Evolutionary conservation across 2,888 invertebrate genomes (phyloP), one percentile per base, ranked within the genome.

Genomic region (Cosmorhoe ocellata): DNA sequence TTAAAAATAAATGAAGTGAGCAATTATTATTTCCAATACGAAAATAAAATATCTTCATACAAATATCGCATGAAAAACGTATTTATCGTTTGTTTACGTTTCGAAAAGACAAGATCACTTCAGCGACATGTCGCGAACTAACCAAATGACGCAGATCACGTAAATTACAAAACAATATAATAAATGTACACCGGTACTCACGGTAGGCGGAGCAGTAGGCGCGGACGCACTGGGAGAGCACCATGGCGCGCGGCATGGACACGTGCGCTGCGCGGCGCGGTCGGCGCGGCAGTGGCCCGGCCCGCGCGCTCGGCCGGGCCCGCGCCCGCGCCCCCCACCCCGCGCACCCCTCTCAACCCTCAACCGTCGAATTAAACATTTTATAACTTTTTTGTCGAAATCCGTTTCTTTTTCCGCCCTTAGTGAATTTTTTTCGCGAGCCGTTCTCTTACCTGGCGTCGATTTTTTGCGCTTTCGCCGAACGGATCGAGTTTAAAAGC

Each of bases 341-440:
- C 22, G 51, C 51, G 24, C 56, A 46, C 66, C 49, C 65, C 53
- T 22, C 74, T 63, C 68, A 56, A 69, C 70, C 71, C 68, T 66
- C 77, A 69, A 75, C 77, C 74, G 74, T 69, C 76, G 84, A 85
- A 88, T 89, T 85, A 80, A 81, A 84, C 71, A 76, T 80, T 81
- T 74, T 62, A 54, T 46, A 68, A 82, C 81, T 87, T 89, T 87
- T 89, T 89, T 88, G 70, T 82, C 60, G 67, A 74, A 90, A 88
- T 89, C 87, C 85, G 86, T 87, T 88, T 83, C 88, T 90, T 89
- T 84, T 90, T 87, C 85, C 86, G 81, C 88, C 88, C 87, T 84
- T 87, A 81, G 87, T 86, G 86, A 83, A 78, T 89, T 90, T 91
- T 90, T 91, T 90, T 84, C 80, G 83, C 77, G 76, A 72, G 65